Evolutionary conservation across 35 echinoderm and acorn worm species (phyloP), one percentile per base, ranked within the genome.

Genomic region (Amphiura filiformis): DNA sequence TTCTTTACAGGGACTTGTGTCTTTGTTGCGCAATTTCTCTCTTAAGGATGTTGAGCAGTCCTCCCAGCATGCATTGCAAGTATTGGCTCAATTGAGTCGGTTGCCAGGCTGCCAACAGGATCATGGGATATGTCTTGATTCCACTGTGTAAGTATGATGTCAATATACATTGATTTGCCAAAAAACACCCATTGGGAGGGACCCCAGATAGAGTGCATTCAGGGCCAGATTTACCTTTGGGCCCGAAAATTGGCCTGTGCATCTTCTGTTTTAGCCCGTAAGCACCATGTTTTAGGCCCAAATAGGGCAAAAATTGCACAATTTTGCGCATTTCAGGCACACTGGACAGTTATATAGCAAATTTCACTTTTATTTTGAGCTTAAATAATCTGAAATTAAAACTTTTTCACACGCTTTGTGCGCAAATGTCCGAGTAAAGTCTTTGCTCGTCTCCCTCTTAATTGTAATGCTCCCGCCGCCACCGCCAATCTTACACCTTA

Each of bases 1-100:
- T 82, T 36, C 13, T 82, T 79, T 84, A 5, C 76, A 98, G 96
- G 92, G 94, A 34, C 79, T 98, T 52, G 82, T 98, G 1, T 57
- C 75, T 11, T 75, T 98, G 38, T 80, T 98, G 32, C 40, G 88
- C 20, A 91, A 76, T 36, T 91, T 88, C 34, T 84, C 89, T 0
- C 28, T 98, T 76, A 98, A 98, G 31, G 86, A 91, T 33, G 86
- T 84, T 41, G 92, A 98, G 57, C 92, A 98, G 65, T 83, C 76
- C 32, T 78, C 77, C 47, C 34, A 94, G 34, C 88, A 92, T 33
- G 83, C 92, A 56, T 82, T 98, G 37, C 57, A 82, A 32, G 31
- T 77, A 3, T 56, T 98, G 35, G 39, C 89, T 22, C 92, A 94
- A 34, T 42, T 98, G 44, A 94, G 89, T 57, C 91, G 86, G n/a